Conservation (phyloP, 2,888 invertebrate genomes). For the Lordiphosa andalusiaca region DNA sequence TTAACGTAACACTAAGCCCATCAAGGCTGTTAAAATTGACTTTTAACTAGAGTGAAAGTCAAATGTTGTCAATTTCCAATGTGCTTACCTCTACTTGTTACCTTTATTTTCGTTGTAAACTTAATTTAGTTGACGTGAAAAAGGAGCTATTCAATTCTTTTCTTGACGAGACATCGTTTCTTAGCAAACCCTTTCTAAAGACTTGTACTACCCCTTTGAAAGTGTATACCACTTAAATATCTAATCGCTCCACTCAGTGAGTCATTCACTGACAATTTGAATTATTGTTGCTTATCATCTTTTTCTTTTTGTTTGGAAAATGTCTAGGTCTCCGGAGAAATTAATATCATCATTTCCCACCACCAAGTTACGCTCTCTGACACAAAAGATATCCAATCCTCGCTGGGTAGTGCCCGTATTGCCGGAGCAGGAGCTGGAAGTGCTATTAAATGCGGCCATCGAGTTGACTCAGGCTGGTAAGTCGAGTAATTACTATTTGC, state of each 20-base stretch:
- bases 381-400: slow-evolving; percentile 97
- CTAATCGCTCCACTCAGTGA: no score
- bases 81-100: no score
- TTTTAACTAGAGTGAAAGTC: no score
- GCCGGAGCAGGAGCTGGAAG: slow-evolving; percentile 97
- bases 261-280: not conserved
- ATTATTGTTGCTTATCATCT: not conserved
- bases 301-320: slow-evolving; percentile 13
- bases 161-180: no score
- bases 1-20: no score
- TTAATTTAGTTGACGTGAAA: no score
- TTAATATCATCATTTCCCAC: slow-evolving; percentile 86
- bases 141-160: no score
- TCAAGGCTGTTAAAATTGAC: no score
- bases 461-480: slow-evolving; percentile 91
- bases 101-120: no score
- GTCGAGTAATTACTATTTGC: not conserved
- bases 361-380: slow-evolving; percentile 91
- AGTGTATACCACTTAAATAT: slow-evolving; percentile 7
- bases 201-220: slow-evolving; percentile 6
- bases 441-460: slow-evolving; percentile 92
- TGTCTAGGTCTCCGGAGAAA: slow-evolving; percentile 78
- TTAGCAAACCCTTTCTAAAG: no score
- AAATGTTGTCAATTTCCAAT: no score
- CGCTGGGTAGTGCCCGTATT: slow-evolving; percentile 98